A percentile compares a stretch with the other conserved stretches of the same genome.
phyloP scores from a whole-genome alignment of 2,113 vertebrate genomes.

The Microtus oregoni region DNA sequence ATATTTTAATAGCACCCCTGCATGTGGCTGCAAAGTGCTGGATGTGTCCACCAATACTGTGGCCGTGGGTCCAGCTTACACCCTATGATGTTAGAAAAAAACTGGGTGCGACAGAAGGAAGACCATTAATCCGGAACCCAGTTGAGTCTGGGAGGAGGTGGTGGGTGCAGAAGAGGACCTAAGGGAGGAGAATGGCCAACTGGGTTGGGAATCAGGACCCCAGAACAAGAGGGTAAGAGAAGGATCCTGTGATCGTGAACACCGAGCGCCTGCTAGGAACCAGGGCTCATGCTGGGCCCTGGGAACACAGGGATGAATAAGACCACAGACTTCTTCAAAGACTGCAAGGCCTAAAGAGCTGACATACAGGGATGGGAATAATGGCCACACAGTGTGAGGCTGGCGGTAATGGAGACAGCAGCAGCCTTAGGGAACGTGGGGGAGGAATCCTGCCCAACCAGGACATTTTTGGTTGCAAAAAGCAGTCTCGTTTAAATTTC shows the following conservation, averaged over 20 bases:
- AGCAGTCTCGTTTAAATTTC: constrained; percentile 53
- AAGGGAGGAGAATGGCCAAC: background rate
- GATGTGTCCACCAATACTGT: background rate
- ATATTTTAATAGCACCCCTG: background rate
- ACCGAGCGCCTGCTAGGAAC: constrained; percentile 46
- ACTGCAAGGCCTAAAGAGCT: constrained; percentile 32
- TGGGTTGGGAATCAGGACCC: background rate
- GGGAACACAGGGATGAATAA: constrained; percentile 62
- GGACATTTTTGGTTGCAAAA: constrained; percentile 48
- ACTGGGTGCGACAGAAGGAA: background rate
- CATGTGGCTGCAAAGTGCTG: background rate
- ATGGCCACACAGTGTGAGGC: constrained; percentile 44
- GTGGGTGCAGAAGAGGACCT: background rate
- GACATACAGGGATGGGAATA: constrained; percentile 37
- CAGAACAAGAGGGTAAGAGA: background rate
- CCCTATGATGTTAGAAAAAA: background rate
- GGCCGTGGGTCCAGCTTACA: background rate
- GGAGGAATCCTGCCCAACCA: background rate
- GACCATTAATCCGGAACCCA: background rate
- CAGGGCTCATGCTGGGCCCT: constrained; percentile 61
- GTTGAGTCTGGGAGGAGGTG: background rate
- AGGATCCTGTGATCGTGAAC: constrained; percentile 64
- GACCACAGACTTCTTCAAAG: constrained; percentile 49
- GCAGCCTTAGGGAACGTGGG: background rate
- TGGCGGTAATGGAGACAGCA: background rate